Evolutionary conservation across 2,888 invertebrate genomes (phyloP), one percentile per base, ranked within the genome.

Genomic region (Harpagoxenus sublaevis): DNA sequence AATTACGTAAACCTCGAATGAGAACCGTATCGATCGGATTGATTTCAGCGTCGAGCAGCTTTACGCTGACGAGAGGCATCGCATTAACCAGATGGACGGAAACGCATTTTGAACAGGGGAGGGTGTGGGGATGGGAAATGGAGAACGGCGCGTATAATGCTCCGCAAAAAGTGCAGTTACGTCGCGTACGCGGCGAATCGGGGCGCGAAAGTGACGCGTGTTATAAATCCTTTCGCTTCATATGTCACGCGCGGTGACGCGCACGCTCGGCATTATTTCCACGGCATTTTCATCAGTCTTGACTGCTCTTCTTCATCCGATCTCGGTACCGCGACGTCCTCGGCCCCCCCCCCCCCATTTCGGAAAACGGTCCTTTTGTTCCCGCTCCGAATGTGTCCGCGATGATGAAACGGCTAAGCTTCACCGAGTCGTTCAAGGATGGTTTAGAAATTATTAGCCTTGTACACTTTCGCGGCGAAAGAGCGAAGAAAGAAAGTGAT

Each of bases 391-490:
- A 60, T 60, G 74, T 79, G 45, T 73, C 23, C 48, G 35, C 23
- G 35, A 73, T 74, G 48, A 81, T 60, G n/a, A 81, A 62, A 73
- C 48, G 74, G 48, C 48, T n/a, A 73, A 73, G 35, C 23, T 73
- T 31, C 45, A 18, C 42, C 55, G 42, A 78, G 10, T 55, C 66
- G 77, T 57, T 73, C 74, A 18, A 60, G 79, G 39, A 60, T 23
- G 48, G 55, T 68, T 73, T 74, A 48, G 60, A 60, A 74, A 81
- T 73, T 74, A 60, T 81, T 48, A 73, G 60, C 39, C 12, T 48
- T 71, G 57, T 55, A 70, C n/a, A 12, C 15, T 68, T 23, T 48
- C 5, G 48, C 28, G 18, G 9, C 18, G 35, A 18, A 23, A 23
- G 39, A 66, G 42, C 28, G 28, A 55, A 57, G 45, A 79, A 31